These are phyloP conservation scores for Spinibarbus caldwelli DNA, from an alignment of 2,797 vertebrate species.

Conservation along the genomic window DNA sequence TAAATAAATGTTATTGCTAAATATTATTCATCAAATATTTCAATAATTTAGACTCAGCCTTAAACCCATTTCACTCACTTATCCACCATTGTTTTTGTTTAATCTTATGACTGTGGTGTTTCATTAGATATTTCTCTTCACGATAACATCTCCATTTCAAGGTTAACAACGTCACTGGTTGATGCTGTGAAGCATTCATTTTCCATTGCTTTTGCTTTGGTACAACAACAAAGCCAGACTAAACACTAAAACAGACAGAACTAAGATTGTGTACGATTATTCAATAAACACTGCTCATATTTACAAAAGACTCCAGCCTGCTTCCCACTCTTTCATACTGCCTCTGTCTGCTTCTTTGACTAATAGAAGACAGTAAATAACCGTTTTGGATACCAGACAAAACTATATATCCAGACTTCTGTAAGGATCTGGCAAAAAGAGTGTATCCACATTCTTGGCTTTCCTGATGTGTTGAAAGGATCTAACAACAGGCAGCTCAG, in stretches of 20 bases:
- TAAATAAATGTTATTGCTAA: too few relatives aligned
- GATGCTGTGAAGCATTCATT: background rate
- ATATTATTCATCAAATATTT: too few relatives aligned
- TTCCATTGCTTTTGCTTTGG: too few relatives aligned
- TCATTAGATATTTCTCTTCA: background rate
- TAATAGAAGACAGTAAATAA: background rate
- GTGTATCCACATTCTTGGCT: background rate
- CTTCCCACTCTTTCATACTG: too few relatives aligned
- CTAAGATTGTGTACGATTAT: background rate
- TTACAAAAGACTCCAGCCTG: background rate
- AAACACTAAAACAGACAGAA: background rate
- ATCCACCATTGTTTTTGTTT: background rate
- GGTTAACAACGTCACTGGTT: background rate
- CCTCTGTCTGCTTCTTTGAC: background rate
- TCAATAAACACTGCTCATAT: background rate
- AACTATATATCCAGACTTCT: background rate
- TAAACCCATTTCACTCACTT: background rate
- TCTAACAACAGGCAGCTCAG: background rate
- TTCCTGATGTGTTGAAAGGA: background rate
- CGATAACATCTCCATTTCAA: background rate
- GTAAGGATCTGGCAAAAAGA: background rate
- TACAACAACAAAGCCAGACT: background rate
- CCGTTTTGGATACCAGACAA: background rate
- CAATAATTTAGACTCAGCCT: too few relatives aligned
- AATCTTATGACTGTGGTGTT: background rate